Conservation (phyloP, 2,888 invertebrate species). For the Melanostoma mellinum region DNA sequence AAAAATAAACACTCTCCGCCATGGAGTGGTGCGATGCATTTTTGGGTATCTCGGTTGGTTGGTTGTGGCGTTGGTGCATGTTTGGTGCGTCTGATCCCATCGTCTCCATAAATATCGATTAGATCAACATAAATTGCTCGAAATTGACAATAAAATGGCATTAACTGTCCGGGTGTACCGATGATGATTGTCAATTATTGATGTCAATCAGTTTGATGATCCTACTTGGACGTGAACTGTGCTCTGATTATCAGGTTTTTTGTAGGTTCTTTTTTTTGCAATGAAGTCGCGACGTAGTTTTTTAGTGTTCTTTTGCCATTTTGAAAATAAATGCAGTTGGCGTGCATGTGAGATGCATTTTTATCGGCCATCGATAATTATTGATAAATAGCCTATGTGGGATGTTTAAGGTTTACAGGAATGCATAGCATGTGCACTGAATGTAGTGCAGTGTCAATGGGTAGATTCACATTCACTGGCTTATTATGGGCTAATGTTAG, state of each 20-base stretch:
- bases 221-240: constrained; percentile 44
- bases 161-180: constrained; percentile 72
- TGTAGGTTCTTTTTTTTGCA: constrained; percentile 4
- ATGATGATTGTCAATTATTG: constrained; percentile 73
- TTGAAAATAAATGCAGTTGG: constrained; percentile 2
- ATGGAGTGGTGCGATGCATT: constrained; percentile 16
- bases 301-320: constrained; percentile 21
- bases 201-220: constrained; percentile 71
- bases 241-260: neutral
- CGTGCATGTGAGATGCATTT: constrained; percentile 66
- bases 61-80: constrained; percentile 29
- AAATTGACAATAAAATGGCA: constrained; percentile 74
- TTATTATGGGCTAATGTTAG: constrained; percentile 39
- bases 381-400: constrained; percentile 55
- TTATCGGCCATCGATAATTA: constrained; percentile 50
- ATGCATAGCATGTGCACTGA: constrained; percentile 1
- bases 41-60: constrained; percentile 46
- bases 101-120: constrained; percentile 73
- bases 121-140: constrained; percentile 74
- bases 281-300: constrained; percentile 21
- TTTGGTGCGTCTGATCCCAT: constrained; percentile 54
- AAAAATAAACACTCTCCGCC: neutral
- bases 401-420: constrained; percentile 28
- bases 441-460: constrained; percentile 4
- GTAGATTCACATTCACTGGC: constrained; percentile 11